Base-by-base conservation (phyloP, 2,797 vertebrate genomes). In the Hephaestus fuliginosus region DNA sequence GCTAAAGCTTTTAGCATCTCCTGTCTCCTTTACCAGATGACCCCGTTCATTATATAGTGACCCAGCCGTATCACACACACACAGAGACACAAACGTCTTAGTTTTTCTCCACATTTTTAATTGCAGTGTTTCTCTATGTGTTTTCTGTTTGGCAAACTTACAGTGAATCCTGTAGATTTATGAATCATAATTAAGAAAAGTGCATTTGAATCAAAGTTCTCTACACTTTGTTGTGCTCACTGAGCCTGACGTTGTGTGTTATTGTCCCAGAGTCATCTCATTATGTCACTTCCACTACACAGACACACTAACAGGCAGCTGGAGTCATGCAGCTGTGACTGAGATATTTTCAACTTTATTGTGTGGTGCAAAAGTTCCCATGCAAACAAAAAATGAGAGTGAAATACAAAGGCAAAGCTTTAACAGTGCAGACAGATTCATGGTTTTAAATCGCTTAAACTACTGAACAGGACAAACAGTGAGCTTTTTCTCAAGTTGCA, bases 21-120 rank as follows among this genome's bases (percentile, higher is more conserved):
- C 48, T 41, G n/a, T 28, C 30, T 49, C 60, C 53, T 33, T 63
- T 51, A 69, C 41, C 18, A 57, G 36, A 41, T 55, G 70, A 71
- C 39, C 46, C 22, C 5, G 53, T 71, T 71, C 61, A 70, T 74
- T 58, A 70, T n/a, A 62, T 9, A 22, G 39, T 70, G 48, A 83
- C 52, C 52, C 2, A 22, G 18, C 25, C 15, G 18, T 48, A 49
- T 20, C 63, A 36, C 22, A 43, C 13, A 65, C 69, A 25, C 64
- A 66, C 51, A 28, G 22, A 77, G 3, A 57, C 17, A 53, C 14
- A 66, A 2, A 57, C 20, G 18, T 39, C 17, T 33, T 8, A 33
- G 14, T 2, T 44, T 9, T 4, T 15, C 17, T 3, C n/a, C 22
- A 13, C 6, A 18, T 48, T 44, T 15, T 43, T 43, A 39, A 39